phyloP scores from a whole-genome alignment of 64 coral and sea anemone species.

The Dendronephthya gigantea region DNA sequence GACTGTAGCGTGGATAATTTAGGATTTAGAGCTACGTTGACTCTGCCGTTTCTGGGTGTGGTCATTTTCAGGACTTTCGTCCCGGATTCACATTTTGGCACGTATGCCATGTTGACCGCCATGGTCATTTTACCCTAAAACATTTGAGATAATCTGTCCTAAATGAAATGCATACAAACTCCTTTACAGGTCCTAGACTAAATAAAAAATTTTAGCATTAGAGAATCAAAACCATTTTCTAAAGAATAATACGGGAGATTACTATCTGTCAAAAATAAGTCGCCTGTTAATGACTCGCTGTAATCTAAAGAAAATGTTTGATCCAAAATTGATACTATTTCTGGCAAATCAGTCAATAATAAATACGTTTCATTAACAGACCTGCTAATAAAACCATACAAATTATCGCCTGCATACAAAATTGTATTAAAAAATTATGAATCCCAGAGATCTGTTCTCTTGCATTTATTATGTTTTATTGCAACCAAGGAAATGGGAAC shows the following conservation, averaged over 20 bases:
- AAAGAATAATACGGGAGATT: neutral
- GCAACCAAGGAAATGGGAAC: conserved; percentile 7
- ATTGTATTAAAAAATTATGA: neutral
- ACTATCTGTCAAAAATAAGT: neutral
- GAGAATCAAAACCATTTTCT: neutral
- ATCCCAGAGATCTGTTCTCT: neutral
- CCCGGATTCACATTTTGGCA: no score
- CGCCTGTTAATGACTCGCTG: neutral
- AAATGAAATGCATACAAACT: no score
- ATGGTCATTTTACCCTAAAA: no score
- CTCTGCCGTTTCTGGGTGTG: no score
- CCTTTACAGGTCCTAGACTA: no score
- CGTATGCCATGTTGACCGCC: no score
- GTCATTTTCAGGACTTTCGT: no score
- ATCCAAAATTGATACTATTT: conserved; percentile 17
- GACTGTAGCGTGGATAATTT: no score
- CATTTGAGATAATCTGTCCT: no score
- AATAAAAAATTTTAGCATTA: neutral
- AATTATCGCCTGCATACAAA: neutral
- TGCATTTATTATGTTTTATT: neutral
- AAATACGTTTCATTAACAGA: neutral
- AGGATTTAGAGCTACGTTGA: no score
- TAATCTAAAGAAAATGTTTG: neutral
- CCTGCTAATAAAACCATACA: neutral
- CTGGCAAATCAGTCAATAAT: conserved; percentile 31